phyloP scores from a whole-genome alignment of 2,113 vertebrate species.

The Forbesichthys agassizii region DNA sequence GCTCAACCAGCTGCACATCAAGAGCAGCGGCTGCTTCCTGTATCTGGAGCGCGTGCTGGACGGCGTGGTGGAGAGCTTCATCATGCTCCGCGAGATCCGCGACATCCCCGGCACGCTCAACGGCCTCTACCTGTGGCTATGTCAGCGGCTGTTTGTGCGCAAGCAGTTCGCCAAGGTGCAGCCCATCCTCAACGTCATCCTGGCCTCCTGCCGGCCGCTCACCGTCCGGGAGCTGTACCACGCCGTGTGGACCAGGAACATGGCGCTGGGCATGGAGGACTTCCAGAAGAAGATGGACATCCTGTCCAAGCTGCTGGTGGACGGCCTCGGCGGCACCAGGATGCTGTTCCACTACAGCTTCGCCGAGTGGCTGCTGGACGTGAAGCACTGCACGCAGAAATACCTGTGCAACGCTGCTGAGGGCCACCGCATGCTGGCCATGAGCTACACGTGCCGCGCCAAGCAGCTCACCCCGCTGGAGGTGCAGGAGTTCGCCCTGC shows the following conservation, averaged over 20 bases:
- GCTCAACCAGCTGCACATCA: constrained; percentile 98
- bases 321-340: constrained; percentile 89
- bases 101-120: constrained; percentile 98
- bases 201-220: constrained; percentile 91
- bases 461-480: constrained; percentile 88
- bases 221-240: constrained; percentile 90
- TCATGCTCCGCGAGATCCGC: constrained; percentile 95
- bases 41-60: constrained; percentile 96
- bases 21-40: constrained; percentile 97
- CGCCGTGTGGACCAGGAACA: constrained; percentile 97
- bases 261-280: constrained; percentile 88
- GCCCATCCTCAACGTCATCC: constrained; percentile 95
- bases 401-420: constrained; percentile 96
- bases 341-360: constrained; percentile 99
- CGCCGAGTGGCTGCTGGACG: constrained; percentile 96
- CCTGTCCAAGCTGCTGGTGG: constrained; percentile 90
- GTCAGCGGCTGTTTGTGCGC: constrained; percentile 96
- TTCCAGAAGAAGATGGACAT: constrained; percentile 97
- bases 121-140: constrained; percentile 98
- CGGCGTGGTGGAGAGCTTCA: constrained; percentile 96
- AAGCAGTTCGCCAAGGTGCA: constrained; percentile 99
- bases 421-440: constrained; percentile 95
- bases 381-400: constrained; percentile 98
- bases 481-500: constrained; percentile 94
- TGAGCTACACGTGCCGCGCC: constrained; percentile 96